These are phyloP conservation scores for Brenthis ino DNA, from an alignment of 2,888 invertebrate species.

Conservation along the genomic window DNA sequence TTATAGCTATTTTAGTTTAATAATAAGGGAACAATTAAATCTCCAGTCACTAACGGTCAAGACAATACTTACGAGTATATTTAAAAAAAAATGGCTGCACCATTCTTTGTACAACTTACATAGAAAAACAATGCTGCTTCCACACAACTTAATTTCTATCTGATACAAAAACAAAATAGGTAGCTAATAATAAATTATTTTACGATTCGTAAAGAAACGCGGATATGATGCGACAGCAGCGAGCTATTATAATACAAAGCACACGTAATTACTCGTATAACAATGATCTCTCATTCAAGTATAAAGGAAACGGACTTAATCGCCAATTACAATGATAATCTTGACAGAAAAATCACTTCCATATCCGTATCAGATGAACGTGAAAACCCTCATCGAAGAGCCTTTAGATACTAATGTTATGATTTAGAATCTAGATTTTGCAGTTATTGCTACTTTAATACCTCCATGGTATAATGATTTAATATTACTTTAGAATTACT, in stretches of 20 bases:
- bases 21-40: too few relatives aligned
- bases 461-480: too few relatives aligned
- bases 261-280: conserved; percentile 40
- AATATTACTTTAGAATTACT: too few relatives aligned
- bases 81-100: too few relatives aligned
- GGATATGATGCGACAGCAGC: conserved; percentile 22
- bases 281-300: conserved; percentile 58
- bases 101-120: too few relatives aligned
- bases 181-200: not conserved
- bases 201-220: conserved; percentile 8
- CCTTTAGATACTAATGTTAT: not conserved
- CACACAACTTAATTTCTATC: not conserved
- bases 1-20: too few relatives aligned
- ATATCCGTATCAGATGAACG: conserved; percentile 37
- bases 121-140: not conserved
- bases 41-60: too few relatives aligned
- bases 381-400: conserved; percentile 16
- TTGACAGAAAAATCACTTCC: conserved; percentile 54
- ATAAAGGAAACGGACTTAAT: conserved; percentile 54
- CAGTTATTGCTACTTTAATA: too few relatives aligned
- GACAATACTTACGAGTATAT: too few relatives aligned
- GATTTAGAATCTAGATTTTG: not conserved
- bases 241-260: conserved; percentile 40
- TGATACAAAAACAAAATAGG: not conserved
- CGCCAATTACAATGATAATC: conserved; percentile 53